phyloP scores from a whole-genome alignment of 2,113 vertebrate species.

The Arenaria interpres region DNA sequence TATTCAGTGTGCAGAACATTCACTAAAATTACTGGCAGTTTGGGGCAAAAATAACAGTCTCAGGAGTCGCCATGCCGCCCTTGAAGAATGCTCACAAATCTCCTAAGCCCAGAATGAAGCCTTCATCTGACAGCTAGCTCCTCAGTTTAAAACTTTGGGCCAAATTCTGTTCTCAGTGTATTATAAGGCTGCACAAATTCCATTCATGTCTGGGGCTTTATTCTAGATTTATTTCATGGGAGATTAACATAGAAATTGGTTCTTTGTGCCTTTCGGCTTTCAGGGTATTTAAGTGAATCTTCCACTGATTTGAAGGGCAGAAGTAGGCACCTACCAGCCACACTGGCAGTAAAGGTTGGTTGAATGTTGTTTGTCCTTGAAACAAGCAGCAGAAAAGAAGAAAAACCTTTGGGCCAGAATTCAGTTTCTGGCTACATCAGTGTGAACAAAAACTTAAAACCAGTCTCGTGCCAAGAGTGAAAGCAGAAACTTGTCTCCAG shows the following conservation, averaged over 20 bases:
- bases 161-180: not conserved
- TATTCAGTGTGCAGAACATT: not conserved
- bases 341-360: accelerated
- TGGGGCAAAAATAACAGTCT: not conserved
- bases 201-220: not conserved
- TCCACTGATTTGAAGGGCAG: not conserved
- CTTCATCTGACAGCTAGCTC: not conserved
- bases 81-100: not conserved
- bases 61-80: not conserved
- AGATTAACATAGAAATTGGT: not conserved
- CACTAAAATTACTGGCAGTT: not conserved
- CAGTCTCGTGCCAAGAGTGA: not conserved
- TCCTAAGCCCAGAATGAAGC: not conserved
- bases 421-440: not conserved
- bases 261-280: not conserved
- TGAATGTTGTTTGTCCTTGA: not conserved
- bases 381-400: not conserved
- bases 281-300: not conserved
- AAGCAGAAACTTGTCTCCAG: not conserved
- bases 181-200: not conserved
- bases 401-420: not conserved
- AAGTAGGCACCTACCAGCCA: not conserved
- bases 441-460: not conserved
- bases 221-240: not conserved
- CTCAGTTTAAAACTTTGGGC: not conserved